Percentiles rank a stretch among this genome's conserved stretches.
Evolutionary conservation across 1,140 invertebrate genomes (phyloP).

Genomic region (Pseudomyrmex gracilis): DNA sequence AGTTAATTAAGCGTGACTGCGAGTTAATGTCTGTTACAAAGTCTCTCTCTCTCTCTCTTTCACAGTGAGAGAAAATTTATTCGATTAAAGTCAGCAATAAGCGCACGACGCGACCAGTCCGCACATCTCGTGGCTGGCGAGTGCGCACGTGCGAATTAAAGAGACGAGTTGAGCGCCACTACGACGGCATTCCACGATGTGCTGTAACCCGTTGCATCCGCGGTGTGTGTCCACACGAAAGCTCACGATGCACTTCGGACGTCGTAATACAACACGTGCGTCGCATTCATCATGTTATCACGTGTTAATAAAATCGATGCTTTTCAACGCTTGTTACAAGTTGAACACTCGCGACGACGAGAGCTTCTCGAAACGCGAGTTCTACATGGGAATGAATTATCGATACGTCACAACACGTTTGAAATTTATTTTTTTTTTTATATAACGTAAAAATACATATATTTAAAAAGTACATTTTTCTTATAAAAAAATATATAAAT

Average conservation of each 20-base stretch:
- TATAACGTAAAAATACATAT: no score
- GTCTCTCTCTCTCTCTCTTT: background rate
- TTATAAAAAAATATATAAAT: no score
- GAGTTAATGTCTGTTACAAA: no score
- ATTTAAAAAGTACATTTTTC: no score
- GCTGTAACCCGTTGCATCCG: conserved; percentile 79
- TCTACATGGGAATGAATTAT: background rate
- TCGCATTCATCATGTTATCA: conserved; percentile 58
- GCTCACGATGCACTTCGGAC: conserved; percentile 15
- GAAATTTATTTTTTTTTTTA: no score
- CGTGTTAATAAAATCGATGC: conserved; percentile 57
- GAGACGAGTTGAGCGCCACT: conserved; percentile 85
- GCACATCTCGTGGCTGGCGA: background rate
- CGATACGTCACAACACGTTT: background rate
- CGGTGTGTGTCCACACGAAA: conserved; percentile 72
- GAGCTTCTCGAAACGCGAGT: conserved; percentile 15
- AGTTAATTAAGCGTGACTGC: conserved; percentile 36
- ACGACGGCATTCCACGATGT: conserved; percentile 84
- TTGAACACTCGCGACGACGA: background rate
- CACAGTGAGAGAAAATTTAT: conserved; percentile 27
- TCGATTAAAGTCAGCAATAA: conserved; percentile 17
- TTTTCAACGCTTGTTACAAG: conserved; percentile 26
- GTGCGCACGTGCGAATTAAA: conserved; percentile 81
- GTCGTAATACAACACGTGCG: conserved; percentile 29
- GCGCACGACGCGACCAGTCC: conserved; percentile 30